A percentile compares a stretch with the other conserved stretches of the same genome.
These are phyloP conservation scores for Lasioglossum figueresi DNA, from an alignment of 2,888 invertebrate genomes.

Conservation along the genomic window DNA sequence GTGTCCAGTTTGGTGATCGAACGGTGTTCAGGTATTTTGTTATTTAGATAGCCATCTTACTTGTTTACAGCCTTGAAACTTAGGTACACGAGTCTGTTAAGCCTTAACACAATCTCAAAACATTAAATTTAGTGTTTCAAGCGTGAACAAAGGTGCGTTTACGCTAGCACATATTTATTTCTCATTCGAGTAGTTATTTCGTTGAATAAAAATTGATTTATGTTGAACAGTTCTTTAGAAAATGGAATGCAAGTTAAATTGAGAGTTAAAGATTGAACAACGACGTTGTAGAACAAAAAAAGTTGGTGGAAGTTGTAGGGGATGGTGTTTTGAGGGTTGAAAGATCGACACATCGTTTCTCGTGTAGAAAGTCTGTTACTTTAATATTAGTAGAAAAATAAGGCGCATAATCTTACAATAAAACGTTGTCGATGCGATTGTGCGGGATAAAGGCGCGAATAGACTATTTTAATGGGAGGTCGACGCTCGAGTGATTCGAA, in stretches of 20 bases:
- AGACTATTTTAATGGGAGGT: background rate
- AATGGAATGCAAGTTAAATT: too few species aligned
- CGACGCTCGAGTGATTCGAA: background rate
- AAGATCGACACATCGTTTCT: background rate
- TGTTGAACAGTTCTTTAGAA: too few species aligned
- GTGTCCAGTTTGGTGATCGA: background rate
- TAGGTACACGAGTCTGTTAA: background rate
- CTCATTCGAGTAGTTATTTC: too few species aligned
- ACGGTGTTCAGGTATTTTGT: background rate
- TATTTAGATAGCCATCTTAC: background rate
- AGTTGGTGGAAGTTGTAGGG: background rate
- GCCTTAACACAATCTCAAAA: too few species aligned
- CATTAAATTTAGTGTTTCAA: too few species aligned
- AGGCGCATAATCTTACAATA: too few species aligned
- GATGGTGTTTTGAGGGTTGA: background rate
- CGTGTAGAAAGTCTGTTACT: background rate
- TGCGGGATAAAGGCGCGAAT: background rate
- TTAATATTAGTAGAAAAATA: background rate
- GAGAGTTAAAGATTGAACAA: background rate
- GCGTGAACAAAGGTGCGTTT: too few species aligned
- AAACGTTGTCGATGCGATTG: background rate
- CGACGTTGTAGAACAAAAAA: too few species aligned
- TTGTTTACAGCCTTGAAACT: background rate
- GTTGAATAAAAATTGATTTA: too few species aligned
- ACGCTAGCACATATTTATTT: too few species aligned